A percentile compares a stretch with the other conserved stretches of the same genome.
These are phyloP conservation scores for Crepidodera aurea DNA, from an alignment of 2,888 invertebrate species.

Conservation along the genomic window DNA sequence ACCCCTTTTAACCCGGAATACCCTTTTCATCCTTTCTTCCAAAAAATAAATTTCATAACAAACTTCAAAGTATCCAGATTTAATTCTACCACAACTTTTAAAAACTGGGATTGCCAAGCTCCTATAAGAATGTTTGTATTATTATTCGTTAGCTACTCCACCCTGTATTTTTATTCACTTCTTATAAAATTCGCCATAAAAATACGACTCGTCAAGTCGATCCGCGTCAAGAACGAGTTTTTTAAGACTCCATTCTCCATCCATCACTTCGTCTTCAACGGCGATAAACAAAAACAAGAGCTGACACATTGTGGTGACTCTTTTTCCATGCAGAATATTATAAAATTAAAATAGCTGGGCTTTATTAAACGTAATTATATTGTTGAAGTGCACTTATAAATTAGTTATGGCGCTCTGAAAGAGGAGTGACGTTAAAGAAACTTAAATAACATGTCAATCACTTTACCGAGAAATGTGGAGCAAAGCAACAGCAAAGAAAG, in stretches of 20 bases:
- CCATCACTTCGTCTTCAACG: background rate
- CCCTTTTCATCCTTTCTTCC: no score
- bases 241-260: background rate
- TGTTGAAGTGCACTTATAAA: conserved; percentile 46
- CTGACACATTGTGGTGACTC: conserved; percentile 23
- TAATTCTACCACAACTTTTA: no score
- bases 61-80: no score
- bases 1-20: no score
- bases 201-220: background rate
- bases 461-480: conserved; percentile 47
- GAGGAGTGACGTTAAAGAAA: conserved; percentile 50
- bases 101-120: no score
- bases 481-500: conserved; percentile 47
- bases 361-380: conserved; percentile 37
- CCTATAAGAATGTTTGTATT: no score
- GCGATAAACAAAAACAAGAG: conserved; percentile 15
- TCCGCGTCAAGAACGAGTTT: background rate
- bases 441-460: conserved; percentile 56
- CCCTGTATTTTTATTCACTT: background rate
- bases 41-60: no score
- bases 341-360: conserved; percentile 35
- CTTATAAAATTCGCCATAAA: background rate
- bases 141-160: no score
- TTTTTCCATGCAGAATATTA: conserved; percentile 25
- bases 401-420: conserved; percentile 40